Evolutionary conservation across 30 jellyfish, hydroid and myxozoan species (phyloP), one percentile per base, ranked within the genome.

Genomic region (Phacellophora camtschatica): DNA sequence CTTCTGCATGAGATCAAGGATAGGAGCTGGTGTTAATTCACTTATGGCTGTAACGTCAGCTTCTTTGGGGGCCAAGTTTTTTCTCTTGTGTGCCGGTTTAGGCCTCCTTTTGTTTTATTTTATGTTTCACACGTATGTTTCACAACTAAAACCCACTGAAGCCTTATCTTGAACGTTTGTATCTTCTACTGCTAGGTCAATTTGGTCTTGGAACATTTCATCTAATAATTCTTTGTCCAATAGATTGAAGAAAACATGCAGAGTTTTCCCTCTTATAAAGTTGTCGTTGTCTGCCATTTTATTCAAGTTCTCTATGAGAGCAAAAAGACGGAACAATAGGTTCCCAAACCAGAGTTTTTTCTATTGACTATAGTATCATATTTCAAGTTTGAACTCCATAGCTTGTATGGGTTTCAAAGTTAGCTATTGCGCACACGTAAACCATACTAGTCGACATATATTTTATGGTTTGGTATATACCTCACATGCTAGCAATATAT

Each of bases 271-370:
- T 23, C 57, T 18, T 23, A 43, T 23, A 43, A 1, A 43, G 18
- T 37, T 35, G 28, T 37, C 36, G 2, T 22, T 28, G 31, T 5
- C 62, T 35, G 81, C 62, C 63, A 66, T 32, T 66, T 20, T 66
- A 16, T 66, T 34, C 81, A 36, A 66, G 65, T 66, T 30, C 64
- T 35, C 62, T 34, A 18, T n/a, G 36, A 34, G 31, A 36, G 23
- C 81, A 66, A 66, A 32, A 37, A 63, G 36, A 23, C 62, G 41
- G 29, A 66, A 66, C 81, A 66, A 66, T 66, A 33, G 34, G 23
- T 23, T 43, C 18, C 57, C 5, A 43, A 23, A 43, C 57, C 57
- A 43, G 57, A 11, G 57, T 43, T 43, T 43, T 2, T 43, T 43
- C 57, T 43, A 43, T 43, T 43, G 57, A 43, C 57, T 43, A 1